Conservation (phyloP, 2,113 vertebrate species). For the Emydocephalus ijimae region DNA sequence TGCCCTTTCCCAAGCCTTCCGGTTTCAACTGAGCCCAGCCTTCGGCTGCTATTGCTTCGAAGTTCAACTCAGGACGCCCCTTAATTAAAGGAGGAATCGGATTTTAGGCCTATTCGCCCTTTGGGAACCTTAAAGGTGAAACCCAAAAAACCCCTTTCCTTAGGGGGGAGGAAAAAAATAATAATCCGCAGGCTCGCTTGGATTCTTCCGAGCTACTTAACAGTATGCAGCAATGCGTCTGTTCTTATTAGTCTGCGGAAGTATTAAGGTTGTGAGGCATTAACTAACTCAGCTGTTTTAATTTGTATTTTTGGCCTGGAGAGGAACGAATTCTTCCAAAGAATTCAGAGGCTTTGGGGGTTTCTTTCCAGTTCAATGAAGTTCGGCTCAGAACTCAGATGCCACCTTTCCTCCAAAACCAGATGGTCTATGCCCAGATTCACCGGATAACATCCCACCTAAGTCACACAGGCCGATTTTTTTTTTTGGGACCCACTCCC, state of each 20-base stretch:
- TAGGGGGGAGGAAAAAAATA: too few species aligned
- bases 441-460: background rate
- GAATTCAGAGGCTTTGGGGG: background rate
- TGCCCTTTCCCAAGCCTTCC: background rate
- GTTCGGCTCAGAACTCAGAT: background rate
- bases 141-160: background rate
- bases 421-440: background rate
- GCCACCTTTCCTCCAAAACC: background rate
- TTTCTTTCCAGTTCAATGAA: background rate
- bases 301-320: background rate
- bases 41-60: background rate
- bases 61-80: background rate
- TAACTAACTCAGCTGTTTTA: background rate
- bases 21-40: background rate
- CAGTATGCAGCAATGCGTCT: background rate
- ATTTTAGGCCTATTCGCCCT: background rate
- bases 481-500: background rate
- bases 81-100: background rate
- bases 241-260: background rate
- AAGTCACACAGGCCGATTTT: background rate
- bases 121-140: background rate
- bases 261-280: background rate
- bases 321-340: background rate
- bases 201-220: background rate
- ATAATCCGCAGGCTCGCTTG: too few species aligned